Evolutionary conservation across 2,888 invertebrate genomes (phyloP), one percentile per base, ranked within the genome.

Genomic region (Mycalesis mineus): DNA sequence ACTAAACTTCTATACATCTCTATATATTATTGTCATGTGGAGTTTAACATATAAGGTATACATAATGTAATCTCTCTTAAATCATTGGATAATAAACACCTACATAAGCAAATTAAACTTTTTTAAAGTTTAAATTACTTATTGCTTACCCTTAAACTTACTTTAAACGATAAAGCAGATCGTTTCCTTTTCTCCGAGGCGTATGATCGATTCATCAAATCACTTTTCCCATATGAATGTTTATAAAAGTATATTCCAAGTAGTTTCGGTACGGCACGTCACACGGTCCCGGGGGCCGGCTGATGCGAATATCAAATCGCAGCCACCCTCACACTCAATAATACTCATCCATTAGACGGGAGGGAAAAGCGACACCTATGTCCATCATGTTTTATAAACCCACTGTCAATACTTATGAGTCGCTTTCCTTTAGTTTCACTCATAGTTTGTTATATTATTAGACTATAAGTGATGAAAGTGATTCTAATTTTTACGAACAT

Each of bases 271-370:
- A 83, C 83, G 81, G 82, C 80, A 79, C 78, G 78, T 80, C 81
- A 74, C 76, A 71, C 52, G 67, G 77, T 85, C 88, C 87, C 87
- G 64, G 70, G 83, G 84, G 86, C 73, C 67, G 62, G 55, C 64
- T 69, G 87, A 84, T 84, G 82, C 79, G 85, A 86, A 87, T 88
- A 86, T 88, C 83, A 86, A 86, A 84, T 86, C 84, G 72, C 79
- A 76, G 80, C 76, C 82, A 82, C 84, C 87, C 87, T 84, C 77
- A 79, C 78, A 80, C 82, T 83, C 77, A 73, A 81, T 81, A 79
- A 83, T 78, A 79, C 77, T 74, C 75, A 77, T 84, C 83, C 84
- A 84, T 87, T 85, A 85, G 74, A 72, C 72, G 74, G 74, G 74
- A 74, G 68, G 77, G 77, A 74, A 80, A 72, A 68, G 33, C 70